Evolutionary conservation across 1,140 invertebrate species (phyloP).

Genomic region (Trichoplusia ni): DNA sequence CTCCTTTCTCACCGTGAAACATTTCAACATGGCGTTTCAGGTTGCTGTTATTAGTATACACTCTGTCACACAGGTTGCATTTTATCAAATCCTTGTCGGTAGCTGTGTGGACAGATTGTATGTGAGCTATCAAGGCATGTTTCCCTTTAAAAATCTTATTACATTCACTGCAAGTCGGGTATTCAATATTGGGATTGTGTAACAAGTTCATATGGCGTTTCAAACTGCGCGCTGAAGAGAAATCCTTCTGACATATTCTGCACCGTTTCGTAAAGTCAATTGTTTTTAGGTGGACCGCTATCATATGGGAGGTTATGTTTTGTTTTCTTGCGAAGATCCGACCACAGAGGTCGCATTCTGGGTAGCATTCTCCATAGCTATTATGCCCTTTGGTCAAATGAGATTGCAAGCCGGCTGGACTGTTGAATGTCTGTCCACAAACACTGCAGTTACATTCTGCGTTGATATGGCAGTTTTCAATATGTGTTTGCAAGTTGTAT

Average conservation of each 20-base stretch:
- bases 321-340: conserved; percentile 66
- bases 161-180: conserved; percentile 57
- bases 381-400: conserved; percentile 63
- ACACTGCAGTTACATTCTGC: conserved; percentile 54
- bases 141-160: conserved; percentile 56
- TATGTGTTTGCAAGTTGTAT: conserved; percentile 64
- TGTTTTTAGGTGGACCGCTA: conserved; percentile 58
- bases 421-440: conserved; percentile 56
- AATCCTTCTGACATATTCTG: conserved; percentile 52
- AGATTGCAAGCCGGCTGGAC: conserved; percentile 48
- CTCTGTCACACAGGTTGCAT: conserved; percentile 58
- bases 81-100: conserved; percentile 37
- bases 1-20: conserved; percentile 51
- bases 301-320: conserved; percentile 66
- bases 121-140: conserved; percentile 51
- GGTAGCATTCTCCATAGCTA: conserved; percentile 47
- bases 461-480: conserved; percentile 64
- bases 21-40: conserved; percentile 59
- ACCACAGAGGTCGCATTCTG: conserved; percentile 70
- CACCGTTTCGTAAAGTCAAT: conserved; percentile 45
- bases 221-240: conserved; percentile 59
- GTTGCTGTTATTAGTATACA: conserved; percentile 56
- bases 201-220: conserved; percentile 56
- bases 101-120: conserved; percentile 42
- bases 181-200: conserved; percentile 53